Base-by-base conservation (phyloP, 2,888 invertebrate species). In the Hofmannophila pseudospretella region DNA sequence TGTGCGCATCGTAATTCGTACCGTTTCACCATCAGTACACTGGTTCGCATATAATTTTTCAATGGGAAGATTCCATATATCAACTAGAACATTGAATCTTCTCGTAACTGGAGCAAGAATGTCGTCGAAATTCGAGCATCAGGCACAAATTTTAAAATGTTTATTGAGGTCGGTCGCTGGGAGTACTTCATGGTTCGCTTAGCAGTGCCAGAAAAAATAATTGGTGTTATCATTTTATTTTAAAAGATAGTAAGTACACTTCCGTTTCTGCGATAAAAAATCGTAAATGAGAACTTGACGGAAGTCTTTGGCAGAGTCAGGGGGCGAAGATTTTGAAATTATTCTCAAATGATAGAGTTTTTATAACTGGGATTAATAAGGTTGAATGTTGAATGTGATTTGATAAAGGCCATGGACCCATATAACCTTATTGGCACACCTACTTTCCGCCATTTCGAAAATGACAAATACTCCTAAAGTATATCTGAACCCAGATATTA, bases 1-100 rank as follows among this genome's bases (percentile, higher is more conserved):
- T 52, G 64, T 61, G 64, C 64, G 64, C 65, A 64, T 62, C 67
- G 61, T 60, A 67, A 60, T 65, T 62, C 67, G 61, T 60, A 67
- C 60, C 65, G 69, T 79, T 78, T 78, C 78, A 71, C 66, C 62
- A 57, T 47, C 58, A 34, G 19, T 30, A 26, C 23, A 34, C 28
- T 35, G 32, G 7, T 25, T 39, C 33, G 39, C 32, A 42, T 23
- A 28, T 22, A 22, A 22, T 32, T 16, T 13, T 14, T 34, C 14
- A 34, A 11, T 8, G 11, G 16, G 10, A 26, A 9, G 14, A 23
- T 32, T 23, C n/a, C 16, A 8, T 7, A 23, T 27, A 11, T n/a
- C n/a, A 4, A 27, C 19, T 16, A 7, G 10, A 27, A 31, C 13
- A n/a, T 23, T 23, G 4, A n/a, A 32, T 12, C 30, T 14, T 38